Percentiles rank a stretch among this genome's conserved stretches.
Evolutionary conservation across 92 coral and sea anemone species (phyloP).

Genomic region (Porites cylindrica): DNA sequence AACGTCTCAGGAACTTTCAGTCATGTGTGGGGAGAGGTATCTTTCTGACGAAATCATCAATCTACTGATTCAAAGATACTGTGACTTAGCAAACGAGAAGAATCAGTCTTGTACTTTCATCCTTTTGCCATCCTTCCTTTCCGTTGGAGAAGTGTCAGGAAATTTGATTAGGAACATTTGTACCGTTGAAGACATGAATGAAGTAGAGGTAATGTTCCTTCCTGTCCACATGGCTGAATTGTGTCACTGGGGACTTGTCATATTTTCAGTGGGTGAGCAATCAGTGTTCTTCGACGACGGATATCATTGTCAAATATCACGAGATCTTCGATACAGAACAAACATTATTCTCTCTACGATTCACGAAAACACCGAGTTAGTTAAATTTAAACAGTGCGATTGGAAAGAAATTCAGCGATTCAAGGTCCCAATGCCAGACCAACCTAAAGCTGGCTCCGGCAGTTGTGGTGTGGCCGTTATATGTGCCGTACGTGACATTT

Average conservation of each 20-base stretch:
- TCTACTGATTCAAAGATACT: not conserved
- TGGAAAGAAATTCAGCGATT: not conserved
- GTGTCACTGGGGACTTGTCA: conserved; percentile 6
- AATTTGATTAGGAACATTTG: not conserved
- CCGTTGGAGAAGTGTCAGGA: not conserved
- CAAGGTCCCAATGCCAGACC: conserved; percentile 4
- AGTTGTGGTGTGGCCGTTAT: too few relatives aligned
- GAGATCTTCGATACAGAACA: not conserved
- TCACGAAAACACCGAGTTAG: not conserved
- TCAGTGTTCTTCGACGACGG: conserved; percentile 15
- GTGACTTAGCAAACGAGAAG: not conserved
- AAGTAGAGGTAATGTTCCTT: not conserved
- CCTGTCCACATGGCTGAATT: not conserved
- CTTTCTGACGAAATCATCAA: not conserved
- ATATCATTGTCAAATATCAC: conserved; percentile 2
- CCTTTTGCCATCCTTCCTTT: not conserved
- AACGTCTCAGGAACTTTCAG: not conserved
- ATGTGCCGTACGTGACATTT: too few relatives aligned
- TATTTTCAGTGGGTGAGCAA: not conserved
- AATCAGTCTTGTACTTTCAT: not conserved
- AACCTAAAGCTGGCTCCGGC: not conserved
- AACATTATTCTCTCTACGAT: not conserved
- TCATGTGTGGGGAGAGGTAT: conserved; percentile 1
- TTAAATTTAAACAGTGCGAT: not conserved
- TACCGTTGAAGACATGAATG: not conserved